These are phyloP conservation scores for Euproctis similis DNA, from an alignment of 2,888 invertebrate genomes.

Conservation along the genomic window DNA sequence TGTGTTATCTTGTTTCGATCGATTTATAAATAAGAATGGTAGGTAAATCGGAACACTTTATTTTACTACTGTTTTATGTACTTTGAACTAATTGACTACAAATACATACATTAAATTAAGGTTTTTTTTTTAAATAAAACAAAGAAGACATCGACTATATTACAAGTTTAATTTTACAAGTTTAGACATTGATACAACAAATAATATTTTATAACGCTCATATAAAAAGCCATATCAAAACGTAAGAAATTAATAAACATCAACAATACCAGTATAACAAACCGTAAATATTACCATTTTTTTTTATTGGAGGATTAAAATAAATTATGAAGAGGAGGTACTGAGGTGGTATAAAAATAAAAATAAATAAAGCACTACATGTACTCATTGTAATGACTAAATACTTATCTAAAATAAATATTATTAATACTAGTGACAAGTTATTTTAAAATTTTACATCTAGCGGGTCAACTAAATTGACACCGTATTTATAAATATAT, in stretches of 20 bases:
- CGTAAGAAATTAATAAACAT: conserved; percentile 25
- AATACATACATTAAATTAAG: too few relatives aligned
- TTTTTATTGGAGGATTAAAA: conserved; percentile 41
- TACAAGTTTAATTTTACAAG: conserved; percentile 36
- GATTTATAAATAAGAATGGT: too few relatives aligned
- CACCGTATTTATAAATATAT: conserved; percentile 47
- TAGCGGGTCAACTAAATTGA: conserved; percentile 69
- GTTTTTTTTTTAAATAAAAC: conserved; percentile 20
- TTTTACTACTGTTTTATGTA: too few relatives aligned
- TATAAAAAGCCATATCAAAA: too few relatives aligned
- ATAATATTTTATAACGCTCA: conserved; percentile 17
- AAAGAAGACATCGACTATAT: conserved; percentile 16
- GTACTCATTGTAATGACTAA: conserved; percentile 53
- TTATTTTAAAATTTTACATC: conserved; percentile 68
- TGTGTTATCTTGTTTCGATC: too few relatives aligned
- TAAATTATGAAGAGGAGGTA: conserved; percentile 65
- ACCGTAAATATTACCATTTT: conserved; percentile 36
- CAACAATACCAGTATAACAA: conserved; percentile 27
- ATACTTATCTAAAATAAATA: conserved; percentile 70
- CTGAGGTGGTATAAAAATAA: conserved; percentile 70
- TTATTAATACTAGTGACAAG: conserved; percentile 75
- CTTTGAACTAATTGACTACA: too few relatives aligned
- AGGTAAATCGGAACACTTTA: too few relatives aligned
- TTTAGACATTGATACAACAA: conserved; percentile 15
- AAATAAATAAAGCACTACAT: conserved; percentile 54